These are phyloP conservation scores for Caenorhabditis parvicauda DNA, from an alignment of 2,888 invertebrate species.

Conservation along the genomic window DNA sequence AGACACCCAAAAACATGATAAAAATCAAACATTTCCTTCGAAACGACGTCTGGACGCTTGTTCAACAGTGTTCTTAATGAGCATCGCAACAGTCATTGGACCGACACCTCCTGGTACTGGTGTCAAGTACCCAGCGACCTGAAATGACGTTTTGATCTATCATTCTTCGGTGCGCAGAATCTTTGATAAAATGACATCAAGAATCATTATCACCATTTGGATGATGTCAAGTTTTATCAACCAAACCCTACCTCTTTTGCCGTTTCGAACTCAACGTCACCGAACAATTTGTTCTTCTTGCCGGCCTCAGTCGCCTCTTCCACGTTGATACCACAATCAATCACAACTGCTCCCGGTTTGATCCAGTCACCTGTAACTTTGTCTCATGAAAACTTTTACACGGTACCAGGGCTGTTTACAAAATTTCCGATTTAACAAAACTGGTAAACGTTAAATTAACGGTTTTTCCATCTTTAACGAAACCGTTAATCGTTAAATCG, in stretches of 20 bases:
- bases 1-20: too few species aligned
- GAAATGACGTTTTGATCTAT: conserved; percentile 55
- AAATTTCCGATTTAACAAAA: too few species aligned
- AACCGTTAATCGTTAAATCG: too few species aligned
- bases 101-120: conserved; percentile 80
- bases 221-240: not conserved
- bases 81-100: conserved; percentile 93
- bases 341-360: conserved; percentile 94
- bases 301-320: conserved; percentile 32
- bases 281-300: conserved; percentile 69
- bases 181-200: not conserved
- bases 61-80: conserved; percentile 79
- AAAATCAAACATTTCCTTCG: conserved; percentile 14
- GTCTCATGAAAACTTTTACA: too few species aligned
- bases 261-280: conserved; percentile 82
- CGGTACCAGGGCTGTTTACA: too few species aligned
- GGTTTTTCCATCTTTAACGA: too few species aligned
- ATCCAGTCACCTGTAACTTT: conserved; percentile 75
- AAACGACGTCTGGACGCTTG: conserved; percentile 70
- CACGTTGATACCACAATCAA: conserved; percentile 94
- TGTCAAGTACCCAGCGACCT: conserved; percentile 66
- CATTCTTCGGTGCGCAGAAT: not conserved
- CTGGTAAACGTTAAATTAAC: too few species aligned
- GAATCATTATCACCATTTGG: not conserved
- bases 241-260: conserved; percentile 73